Percentiles rank a stretch among this genome's conserved stretches.
Conservation (phyloP, 2,888 invertebrate genomes). For the Drosophila peninsularis region DNA sequence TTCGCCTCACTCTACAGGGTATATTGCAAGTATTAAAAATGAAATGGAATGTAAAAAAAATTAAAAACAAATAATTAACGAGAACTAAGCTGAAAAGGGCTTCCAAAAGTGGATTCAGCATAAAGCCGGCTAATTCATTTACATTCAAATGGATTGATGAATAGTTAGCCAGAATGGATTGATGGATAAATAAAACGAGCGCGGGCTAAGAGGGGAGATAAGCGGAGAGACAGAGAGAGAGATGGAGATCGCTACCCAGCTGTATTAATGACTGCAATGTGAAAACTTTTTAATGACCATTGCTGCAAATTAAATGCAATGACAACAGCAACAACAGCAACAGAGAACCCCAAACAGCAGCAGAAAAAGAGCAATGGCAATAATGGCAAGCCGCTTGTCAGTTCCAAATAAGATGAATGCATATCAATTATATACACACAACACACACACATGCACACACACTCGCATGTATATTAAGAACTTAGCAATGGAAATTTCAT, state of each 20-base stretch:
- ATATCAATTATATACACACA: conserved; percentile 38
- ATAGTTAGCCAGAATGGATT: conserved; percentile 15
- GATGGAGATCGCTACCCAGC: background rate
- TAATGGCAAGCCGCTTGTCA: conserved; percentile 23
- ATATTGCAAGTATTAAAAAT: background rate
- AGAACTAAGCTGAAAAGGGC: conserved; percentile 5
- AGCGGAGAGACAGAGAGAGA: background rate
- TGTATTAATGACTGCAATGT: conserved; percentile 13
- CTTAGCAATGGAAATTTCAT: conserved; percentile 39
- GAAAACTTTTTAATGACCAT: conserved; percentile 41
- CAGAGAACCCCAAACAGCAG: background rate
- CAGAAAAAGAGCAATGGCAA: conserved; percentile 2
- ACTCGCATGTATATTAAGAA: conserved; percentile 8
- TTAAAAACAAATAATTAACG: background rate
- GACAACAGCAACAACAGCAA: conserved; percentile 14
- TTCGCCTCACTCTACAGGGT: background rate
- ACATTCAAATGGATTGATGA: conserved; percentile 35
- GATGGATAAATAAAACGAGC: conserved; percentile 6
- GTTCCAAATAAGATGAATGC: conserved; percentile 43
- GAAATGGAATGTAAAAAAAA: background rate
- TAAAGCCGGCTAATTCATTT: conserved; percentile 26
- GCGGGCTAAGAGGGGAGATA: background rate
- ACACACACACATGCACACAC: background rate
- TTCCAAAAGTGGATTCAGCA: conserved; percentile 12
- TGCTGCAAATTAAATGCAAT: conserved; percentile 44